Conservation (phyloP, 2,888 invertebrate species). For the Heteropelma amictum region DNA sequence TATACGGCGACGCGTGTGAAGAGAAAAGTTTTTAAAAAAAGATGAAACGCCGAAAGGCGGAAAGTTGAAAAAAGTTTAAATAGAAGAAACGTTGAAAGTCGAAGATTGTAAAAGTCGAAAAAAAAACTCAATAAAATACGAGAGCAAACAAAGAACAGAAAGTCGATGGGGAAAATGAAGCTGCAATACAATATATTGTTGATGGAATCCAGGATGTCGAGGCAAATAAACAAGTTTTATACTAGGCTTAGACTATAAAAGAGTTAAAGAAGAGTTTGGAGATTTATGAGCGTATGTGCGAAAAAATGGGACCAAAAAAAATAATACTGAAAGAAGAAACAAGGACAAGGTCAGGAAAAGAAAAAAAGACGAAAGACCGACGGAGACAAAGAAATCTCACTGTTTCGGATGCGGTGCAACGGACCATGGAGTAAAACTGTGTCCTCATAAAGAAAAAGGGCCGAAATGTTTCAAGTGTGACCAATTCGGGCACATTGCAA, state of each 20-base stretch:
- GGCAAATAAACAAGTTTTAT: background rate
- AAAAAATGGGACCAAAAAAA: background rate
- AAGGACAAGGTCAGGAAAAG: background rate
- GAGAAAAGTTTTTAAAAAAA: background rate
- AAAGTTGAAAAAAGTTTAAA: background rate
- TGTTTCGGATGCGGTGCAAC: slow-evolving; percentile 37
- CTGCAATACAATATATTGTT: background rate
- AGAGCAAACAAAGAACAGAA: background rate
- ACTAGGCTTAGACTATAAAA: background rate
- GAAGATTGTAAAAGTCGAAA: background rate
- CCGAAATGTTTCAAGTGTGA: slow-evolving; percentile 44
- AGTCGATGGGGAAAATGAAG: background rate
- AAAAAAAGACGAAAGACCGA: background rate
- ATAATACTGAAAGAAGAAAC: background rate
- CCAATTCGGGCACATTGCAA: slow-evolving; percentile 18
- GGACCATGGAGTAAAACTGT: slow-evolving; percentile 30
- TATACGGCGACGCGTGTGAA: background rate
- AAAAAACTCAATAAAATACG: background rate
- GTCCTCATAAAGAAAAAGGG: slow-evolving; percentile 41
- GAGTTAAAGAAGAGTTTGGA: slow-evolving; percentile 4
- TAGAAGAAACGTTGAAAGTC: background rate
- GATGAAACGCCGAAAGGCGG: background rate
- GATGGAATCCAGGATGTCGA: background rate
- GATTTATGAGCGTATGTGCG: background rate
- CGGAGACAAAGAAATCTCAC: slow-evolving; percentile 6